Evolutionary conservation across 2,888 invertebrate genomes (phyloP).

Genomic region (Agrotis ipsilon): DNA sequence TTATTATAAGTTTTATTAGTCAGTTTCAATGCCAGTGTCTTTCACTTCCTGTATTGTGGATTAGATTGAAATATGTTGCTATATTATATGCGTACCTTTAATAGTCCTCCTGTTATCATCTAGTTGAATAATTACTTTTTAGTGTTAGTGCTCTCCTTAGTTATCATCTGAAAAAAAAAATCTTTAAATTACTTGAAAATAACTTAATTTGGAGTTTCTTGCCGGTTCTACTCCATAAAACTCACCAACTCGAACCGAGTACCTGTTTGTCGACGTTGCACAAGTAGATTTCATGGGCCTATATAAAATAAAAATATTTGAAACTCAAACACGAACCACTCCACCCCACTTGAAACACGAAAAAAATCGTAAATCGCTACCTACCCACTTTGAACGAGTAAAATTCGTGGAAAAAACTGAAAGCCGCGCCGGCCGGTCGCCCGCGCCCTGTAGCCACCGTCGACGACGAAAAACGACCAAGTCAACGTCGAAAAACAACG

Average conservation of each 20-base stretch:
- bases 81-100: no score
- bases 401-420: constrained; percentile 73
- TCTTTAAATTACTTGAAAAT: no score
- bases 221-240: no score
- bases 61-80: background rate
- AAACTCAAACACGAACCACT: background rate
- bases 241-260: no score
- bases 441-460: constrained; percentile 52
- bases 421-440: constrained; percentile 49
- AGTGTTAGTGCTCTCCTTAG: no score
- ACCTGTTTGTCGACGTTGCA: no score
- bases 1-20: constrained; percentile 1
- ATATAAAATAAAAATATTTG: no score
- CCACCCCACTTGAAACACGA: constrained; percentile 51
- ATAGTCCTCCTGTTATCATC: no score
- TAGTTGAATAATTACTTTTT: no score
- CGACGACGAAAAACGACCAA: constrained; percentile 59
- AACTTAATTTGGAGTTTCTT: no score
- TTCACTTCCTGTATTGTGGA: background rate
- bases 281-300: no score
- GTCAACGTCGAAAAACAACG: constrained; percentile 63
- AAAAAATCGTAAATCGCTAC: constrained; percentile 70
- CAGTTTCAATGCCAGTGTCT: background rate
- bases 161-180: no score
- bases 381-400: constrained; percentile 64